Conservation (phyloP, 2,113 vertebrate genomes). For the human region DNA sequence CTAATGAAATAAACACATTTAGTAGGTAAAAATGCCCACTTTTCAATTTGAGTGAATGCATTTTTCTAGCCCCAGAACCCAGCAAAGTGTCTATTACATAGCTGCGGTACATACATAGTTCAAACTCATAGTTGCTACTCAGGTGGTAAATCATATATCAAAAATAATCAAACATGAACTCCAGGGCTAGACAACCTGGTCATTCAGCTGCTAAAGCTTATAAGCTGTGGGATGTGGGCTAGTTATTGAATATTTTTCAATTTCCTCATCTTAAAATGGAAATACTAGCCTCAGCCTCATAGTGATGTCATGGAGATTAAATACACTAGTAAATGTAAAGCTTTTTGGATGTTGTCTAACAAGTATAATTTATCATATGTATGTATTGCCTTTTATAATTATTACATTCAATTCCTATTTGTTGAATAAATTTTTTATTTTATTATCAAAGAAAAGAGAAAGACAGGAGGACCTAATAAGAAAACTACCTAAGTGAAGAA, state of each 20-base stretch:
- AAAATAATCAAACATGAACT: neutral
- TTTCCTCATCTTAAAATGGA: neutral
- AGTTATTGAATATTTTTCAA: neutral
- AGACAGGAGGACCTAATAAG: neutral
- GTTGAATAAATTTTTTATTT: neutral
- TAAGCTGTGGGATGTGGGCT: fast-evolving
- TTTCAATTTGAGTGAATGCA: neutral
- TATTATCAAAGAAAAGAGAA: neutral
- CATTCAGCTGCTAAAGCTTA: neutral
- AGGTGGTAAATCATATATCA: neutral
- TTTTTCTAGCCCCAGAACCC: neutral
- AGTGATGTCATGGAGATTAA: neutral
- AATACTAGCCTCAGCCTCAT: neutral
- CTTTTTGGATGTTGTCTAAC: neutral
- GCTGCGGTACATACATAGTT: neutral
- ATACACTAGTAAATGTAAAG: neutral
- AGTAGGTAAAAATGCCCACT: neutral
- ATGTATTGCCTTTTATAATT: neutral
- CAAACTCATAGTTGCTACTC: neutral
- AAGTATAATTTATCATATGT: neutral
- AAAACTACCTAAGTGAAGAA: neutral
- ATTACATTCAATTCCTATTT: neutral
- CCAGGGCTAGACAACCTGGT: neutral
- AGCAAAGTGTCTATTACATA: neutral
- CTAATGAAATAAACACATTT: neutral